Conservation (phyloP, 2,888 invertebrate genomes). For the Epistrophella euchroma region DNA sequence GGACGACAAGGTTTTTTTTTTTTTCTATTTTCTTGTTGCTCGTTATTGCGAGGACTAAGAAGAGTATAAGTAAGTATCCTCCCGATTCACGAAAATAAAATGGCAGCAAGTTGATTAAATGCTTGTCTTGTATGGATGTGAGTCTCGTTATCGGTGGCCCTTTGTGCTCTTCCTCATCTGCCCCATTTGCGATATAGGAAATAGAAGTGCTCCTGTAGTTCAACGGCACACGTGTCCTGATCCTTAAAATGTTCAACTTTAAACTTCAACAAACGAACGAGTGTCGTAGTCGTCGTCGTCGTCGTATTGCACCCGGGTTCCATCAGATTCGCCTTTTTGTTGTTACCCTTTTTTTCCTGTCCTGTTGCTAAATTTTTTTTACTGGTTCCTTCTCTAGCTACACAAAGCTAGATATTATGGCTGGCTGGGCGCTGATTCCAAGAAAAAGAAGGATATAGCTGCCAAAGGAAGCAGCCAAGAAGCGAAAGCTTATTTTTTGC, state of each 20-base stretch:
- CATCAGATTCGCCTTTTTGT: constrained; percentile 60
- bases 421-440: constrained; percentile 38
- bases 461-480: constrained; percentile 60
- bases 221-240: constrained; percentile 62
- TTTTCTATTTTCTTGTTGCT: constrained; percentile 10
- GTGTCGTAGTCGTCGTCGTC: constrained; percentile 29
- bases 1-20: constrained; percentile 42
- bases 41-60: constrained; percentile 46
- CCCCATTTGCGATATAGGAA: constrained; percentile 51
- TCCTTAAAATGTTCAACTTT: constrained; percentile 64
- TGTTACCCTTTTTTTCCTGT: constrained; percentile 46
- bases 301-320: constrained; percentile 44
- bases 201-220: constrained; percentile 58
- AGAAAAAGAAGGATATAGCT: constrained; percentile 34
- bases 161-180: constrained; percentile 54
- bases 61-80: constrained; percentile 42
- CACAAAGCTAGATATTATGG: constrained; percentile 43
- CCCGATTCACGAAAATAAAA: constrained; percentile 55
- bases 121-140: constrained; percentile 71
- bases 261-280: constrained; percentile 58
- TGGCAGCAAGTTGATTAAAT: constrained; percentile 75
- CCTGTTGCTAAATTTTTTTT: constrained; percentile 42
- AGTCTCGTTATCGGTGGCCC: constrained; percentile 49
- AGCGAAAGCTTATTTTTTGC: constrained; percentile 73
- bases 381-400: neutral